These are phyloP conservation scores for Mylabris sibirica DNA, from an alignment of 2,888 invertebrate genomes.

Conservation along the genomic window DNA sequence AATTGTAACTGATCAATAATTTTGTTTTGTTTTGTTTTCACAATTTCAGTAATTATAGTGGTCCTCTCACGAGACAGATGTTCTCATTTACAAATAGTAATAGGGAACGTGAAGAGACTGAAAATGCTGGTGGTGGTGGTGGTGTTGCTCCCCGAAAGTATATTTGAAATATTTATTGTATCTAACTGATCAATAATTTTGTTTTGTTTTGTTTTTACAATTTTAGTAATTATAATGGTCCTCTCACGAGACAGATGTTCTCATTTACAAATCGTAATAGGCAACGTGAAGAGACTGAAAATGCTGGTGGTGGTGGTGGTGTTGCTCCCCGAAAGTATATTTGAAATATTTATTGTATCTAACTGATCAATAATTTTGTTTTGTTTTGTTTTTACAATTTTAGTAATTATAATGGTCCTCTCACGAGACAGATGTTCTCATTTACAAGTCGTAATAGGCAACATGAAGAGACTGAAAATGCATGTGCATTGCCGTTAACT, in stretches of 20 bases:
- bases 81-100: constrained; percentile 23
- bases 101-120: no score
- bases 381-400: constrained; percentile 39
- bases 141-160: no score
- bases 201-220: constrained; percentile 39
- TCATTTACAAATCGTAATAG: constrained; percentile 22
- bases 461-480: constrained; percentile 19
- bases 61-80: constrained; percentile 47
- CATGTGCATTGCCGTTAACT: constrained; percentile 19
- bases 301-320: constrained; percentile 38
- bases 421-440: constrained; percentile 41
- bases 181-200: no score
- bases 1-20: no score
- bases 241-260: constrained; percentile 44
- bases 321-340: no score
- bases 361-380: neutral
- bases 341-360: no score
- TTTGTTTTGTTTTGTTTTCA: constrained; percentile 36
- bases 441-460: constrained; percentile 17
- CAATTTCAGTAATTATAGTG: constrained; percentile 33
- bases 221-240: constrained; percentile 36
- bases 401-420: constrained; percentile 41
- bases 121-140: constrained; percentile 38
- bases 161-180: no score
- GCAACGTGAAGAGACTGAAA: no score